Conservation (phyloP, 2,113 vertebrate genomes). For the Cyphomyrus discorhynchus region DNA sequence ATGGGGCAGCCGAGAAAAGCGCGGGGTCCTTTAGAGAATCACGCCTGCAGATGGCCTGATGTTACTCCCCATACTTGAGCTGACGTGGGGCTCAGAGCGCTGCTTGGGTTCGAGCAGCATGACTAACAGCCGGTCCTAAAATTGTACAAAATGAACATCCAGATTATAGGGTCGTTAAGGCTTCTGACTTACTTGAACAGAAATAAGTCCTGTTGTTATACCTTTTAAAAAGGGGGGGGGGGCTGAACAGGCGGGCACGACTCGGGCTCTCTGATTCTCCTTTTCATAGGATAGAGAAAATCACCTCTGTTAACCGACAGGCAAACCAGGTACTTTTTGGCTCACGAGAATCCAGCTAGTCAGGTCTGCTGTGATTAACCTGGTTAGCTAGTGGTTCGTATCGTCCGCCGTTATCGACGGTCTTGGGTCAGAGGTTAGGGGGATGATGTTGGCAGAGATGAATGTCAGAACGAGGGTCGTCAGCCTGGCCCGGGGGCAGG, state of each 20-base stretch:
- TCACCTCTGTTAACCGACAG: not conserved
- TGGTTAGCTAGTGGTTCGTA: not conserved
- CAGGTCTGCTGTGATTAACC: not conserved
- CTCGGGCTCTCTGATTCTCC: not conserved
- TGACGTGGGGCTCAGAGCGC: not conserved
- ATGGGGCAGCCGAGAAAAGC: not conserved
- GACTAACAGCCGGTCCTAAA: not conserved
- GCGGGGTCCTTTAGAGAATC: not conserved
- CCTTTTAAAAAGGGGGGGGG: not conserved
- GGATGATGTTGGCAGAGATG: not conserved
- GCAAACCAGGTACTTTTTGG: not conserved
- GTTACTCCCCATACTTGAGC: not conserved
- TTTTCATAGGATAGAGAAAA: not conserved
- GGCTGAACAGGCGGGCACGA: not conserved
- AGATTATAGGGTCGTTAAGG: not conserved
- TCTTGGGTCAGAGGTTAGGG: not conserved
- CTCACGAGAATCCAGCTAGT: not conserved
- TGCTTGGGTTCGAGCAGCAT: not conserved
- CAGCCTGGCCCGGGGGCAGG: too few species aligned
- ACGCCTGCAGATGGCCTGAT: not conserved
- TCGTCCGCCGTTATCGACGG: not conserved
- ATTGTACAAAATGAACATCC: not conserved
- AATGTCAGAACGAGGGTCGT: not conserved
- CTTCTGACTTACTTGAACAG: not conserved
- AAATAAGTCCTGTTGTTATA: not conserved